Percentiles rank a stretch among this genome's conserved stretches.
Evolutionary conservation across 1,140 invertebrate species (phyloP).

Genomic region (Penaeus indicus): DNA sequence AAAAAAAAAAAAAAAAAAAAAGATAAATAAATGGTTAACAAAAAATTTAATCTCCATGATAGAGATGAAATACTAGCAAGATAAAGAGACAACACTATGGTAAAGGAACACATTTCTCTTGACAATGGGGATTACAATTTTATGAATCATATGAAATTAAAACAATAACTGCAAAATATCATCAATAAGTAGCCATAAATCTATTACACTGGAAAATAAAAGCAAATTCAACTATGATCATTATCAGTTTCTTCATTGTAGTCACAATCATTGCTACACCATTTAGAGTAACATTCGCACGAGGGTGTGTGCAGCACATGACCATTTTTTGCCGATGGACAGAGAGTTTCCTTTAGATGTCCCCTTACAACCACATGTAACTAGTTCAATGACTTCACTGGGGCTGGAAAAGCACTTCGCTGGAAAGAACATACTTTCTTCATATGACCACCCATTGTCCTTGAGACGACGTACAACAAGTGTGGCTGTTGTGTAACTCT

Average conservation of each 20-base stretch:
- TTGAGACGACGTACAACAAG: background rate
- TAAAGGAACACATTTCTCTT: conserved; percentile 8
- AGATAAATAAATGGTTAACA: background rate
- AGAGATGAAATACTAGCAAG: background rate
- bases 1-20: conserved; percentile 11
- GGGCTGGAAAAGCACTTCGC: too few relatives aligned
- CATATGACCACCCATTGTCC: conserved; percentile 9
- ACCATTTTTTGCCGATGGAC: conserved; percentile 13
- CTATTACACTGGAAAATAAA: conserved; percentile 3
- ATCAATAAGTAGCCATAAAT: conserved; percentile 3
- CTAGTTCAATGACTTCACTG: too few relatives aligned
- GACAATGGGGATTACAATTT: conserved; percentile 17
- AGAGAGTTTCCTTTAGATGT: background rate
- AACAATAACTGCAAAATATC: conserved; percentile 25
- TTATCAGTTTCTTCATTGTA: conserved; percentile 17
- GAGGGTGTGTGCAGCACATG: conserved; percentile 11
- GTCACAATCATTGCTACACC: conserved; percentile 33
- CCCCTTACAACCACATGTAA: too few relatives aligned
- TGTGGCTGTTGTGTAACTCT: background rate
- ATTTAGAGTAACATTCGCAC: conserved; percentile 19
- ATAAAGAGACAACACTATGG: conserved; percentile 20
- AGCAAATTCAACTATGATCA: conserved; percentile 21
- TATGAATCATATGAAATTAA: conserved; percentile 28
- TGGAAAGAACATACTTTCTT: background rate
- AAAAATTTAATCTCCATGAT: conserved; percentile 21